Evolutionary conservation across 1,140 invertebrate genomes (phyloP), one percentile per base, ranked within the genome.

Genomic region (Ylistrum balloti): DNA sequence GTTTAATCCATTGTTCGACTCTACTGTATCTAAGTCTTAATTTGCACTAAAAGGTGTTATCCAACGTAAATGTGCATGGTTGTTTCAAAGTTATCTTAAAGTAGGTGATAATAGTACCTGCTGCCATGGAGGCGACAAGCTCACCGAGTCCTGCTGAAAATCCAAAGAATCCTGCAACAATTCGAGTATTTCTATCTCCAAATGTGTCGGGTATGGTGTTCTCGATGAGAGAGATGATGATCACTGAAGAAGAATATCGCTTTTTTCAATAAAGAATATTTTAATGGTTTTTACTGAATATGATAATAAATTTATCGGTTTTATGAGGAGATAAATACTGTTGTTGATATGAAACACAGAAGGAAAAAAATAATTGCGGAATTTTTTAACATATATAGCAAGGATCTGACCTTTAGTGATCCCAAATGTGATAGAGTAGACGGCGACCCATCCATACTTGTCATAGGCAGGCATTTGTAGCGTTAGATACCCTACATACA

Each of bases 391-490:
- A 38, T 38, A 74, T 11, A 74, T 74, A 28, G 2, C 5, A 5
- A 74, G 3, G 56, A 3, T 3, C 56, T 74, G 5, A 74, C 56
- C 56, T 74, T 74, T 0, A 7, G 56, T 74, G n/a, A 74, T 28
- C 28, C 56, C 56, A 28, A 74, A 74, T 9, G 28, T 28, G 11
- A 74, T 11, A 28, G 56, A 28, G n/a, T 74, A 74, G 22, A 11
- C 56, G n/a, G 56, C 56, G n/a, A 74, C 56, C 56, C 56, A 74
- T 74, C 56, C 56, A 11, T 28, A 74, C 17, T 74, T 74, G n/a
- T 74, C 56, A 17, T 5, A 74, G 22, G 56, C 56, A 9, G 56
- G 56, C 2, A 74, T n/a, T 11, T 74, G 56, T 74, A 74, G 17
- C 5, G 56, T 74, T 5, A 74, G 15, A 11, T 28, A 74, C 2